Conservation (phyloP, 37 sponge, comb jelly and placozoan genomes). For the Haliclona indistincta region DNA sequence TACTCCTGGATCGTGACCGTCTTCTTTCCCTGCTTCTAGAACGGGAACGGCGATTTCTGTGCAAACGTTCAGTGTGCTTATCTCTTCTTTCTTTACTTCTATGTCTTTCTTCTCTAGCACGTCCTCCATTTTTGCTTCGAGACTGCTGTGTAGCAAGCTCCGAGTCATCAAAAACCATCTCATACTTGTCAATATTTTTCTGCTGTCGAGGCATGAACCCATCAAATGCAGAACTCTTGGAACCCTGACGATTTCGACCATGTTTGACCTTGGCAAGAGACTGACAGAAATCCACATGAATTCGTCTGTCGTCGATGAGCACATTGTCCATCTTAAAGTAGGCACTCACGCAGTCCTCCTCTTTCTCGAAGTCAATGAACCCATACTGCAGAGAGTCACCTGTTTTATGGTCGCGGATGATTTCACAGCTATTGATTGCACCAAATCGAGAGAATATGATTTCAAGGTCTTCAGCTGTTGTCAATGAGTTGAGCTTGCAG, state of each 20-base stretch:
- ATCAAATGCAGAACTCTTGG: neutral
- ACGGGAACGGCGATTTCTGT: neutral
- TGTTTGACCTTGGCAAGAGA: constrained; percentile 91
- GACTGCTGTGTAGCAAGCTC: neutral
- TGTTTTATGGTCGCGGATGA: constrained; percentile 94
- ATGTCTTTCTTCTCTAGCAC: constrained; percentile 10
- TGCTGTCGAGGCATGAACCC: constrained; percentile 44
- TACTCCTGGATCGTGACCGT: neutral
- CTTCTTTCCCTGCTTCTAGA: constrained; percentile 19
- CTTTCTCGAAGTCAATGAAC: constrained; percentile 95
- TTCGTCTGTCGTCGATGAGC: constrained; percentile 94
- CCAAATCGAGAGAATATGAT: constrained; percentile 99
- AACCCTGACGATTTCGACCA: constrained; percentile 8
- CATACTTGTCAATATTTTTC: constrained; percentile 37
- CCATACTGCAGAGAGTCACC: constrained; percentile 98
- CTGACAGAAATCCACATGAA: constrained; percentile 99
- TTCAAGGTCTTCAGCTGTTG: constrained; percentile 94
- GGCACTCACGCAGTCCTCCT: constrained; percentile 93
- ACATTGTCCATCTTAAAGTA: constrained; percentile 99
- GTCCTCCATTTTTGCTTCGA: neutral
- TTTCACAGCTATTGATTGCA: constrained; percentile 88
- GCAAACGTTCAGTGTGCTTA: neutral
- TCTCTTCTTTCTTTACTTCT: constrained; percentile 18
- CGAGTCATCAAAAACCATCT: constrained; percentile 73
- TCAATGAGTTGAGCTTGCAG: constrained; percentile 96